Evolutionary conservation across 30 jellyfish, hydroid and myxozoan genomes (phyloP).

Genomic region (Aurelia aurita): DNA sequence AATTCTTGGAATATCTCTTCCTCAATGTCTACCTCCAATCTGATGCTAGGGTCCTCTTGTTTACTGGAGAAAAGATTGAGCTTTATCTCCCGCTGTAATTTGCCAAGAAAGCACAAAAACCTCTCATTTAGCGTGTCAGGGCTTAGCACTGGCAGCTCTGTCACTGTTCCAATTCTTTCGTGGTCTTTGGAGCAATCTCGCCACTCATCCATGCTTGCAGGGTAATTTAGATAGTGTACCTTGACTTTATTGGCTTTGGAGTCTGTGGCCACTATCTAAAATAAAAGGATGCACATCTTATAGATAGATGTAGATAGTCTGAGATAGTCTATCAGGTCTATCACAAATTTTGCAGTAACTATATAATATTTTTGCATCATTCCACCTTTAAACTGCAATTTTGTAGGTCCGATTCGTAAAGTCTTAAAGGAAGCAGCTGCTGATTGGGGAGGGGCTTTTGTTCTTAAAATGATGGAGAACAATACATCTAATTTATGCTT

Average conservation of each 20-base stretch:
- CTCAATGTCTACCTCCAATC: neutral
- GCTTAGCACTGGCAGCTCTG: neutral
- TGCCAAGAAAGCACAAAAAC: neutral
- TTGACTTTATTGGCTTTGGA: neutral
- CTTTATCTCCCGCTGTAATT: neutral
- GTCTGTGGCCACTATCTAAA: neutral
- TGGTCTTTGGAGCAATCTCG: neutral
- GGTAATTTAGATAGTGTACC: neutral
- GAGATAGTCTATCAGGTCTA: too few relatives aligned
- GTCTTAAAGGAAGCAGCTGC: too few relatives aligned
- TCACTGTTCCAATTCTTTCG: neutral
- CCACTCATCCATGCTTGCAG: conserved; percentile 12
- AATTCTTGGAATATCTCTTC: neutral
- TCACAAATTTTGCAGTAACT: too few relatives aligned
- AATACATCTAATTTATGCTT: too few relatives aligned
- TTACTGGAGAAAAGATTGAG: neutral
- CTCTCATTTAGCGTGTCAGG: neutral
- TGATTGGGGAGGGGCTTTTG: too few relatives aligned
- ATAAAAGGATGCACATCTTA: neutral
- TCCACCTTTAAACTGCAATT: too few relatives aligned
- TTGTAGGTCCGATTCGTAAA: too few relatives aligned
- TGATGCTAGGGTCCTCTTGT: neutral
- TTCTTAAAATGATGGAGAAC: too few relatives aligned
- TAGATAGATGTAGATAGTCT: too few relatives aligned
- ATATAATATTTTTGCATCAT: too few relatives aligned